Base-by-base conservation (phyloP, 2,888 invertebrate species). In the Pimpla rufipes region DNA sequence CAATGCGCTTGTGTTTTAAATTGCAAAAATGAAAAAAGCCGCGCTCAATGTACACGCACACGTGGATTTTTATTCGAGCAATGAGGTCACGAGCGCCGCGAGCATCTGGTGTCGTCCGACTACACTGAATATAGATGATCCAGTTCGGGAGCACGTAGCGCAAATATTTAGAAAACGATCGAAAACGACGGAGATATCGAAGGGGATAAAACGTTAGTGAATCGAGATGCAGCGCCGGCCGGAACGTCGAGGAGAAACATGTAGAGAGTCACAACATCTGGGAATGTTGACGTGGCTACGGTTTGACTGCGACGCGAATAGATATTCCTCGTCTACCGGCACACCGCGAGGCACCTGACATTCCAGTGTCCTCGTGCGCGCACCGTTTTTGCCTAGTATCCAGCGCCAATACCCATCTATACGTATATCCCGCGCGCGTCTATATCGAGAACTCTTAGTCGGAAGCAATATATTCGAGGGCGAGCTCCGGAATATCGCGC, bases 81-180 rank as follows among this genome's bases (percentile, higher is more conserved):
- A 77, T 29, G 76, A 71, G 76, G 81, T 81, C 76, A 71, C 62
- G 76, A 71, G 11, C 70, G 66, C 35, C 52, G 29, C 29, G 37
- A 66, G 57, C 77, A 73, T 67, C 77, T 64, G 35, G 35, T 55
- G 64, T 62, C 71, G 66, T 66, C 42, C 29, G 50, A 47, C 52
- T 66, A 29, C 10, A 66, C 13, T 66, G 77, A 81, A 67, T 66
- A 77, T 67, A 77, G 59, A 59, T 64, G 66, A 77, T 59, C 66
- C 40, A 18, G 50, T 73, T 79, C 57, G 45, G 52, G 45, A 8
- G 10, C 8, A 18, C 55, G 8, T 13, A 29, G 66, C 37, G 73
- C 73, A 79, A 79, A 79, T 79, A 79, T 79, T 79, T 67, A 74
- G 57, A 40, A 74, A 74, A 42, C 67, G 67, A 74, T 79, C 59